Base-by-base conservation (phyloP, 2,797 vertebrate species). In the Paramormyrops hopkinsi region DNA sequence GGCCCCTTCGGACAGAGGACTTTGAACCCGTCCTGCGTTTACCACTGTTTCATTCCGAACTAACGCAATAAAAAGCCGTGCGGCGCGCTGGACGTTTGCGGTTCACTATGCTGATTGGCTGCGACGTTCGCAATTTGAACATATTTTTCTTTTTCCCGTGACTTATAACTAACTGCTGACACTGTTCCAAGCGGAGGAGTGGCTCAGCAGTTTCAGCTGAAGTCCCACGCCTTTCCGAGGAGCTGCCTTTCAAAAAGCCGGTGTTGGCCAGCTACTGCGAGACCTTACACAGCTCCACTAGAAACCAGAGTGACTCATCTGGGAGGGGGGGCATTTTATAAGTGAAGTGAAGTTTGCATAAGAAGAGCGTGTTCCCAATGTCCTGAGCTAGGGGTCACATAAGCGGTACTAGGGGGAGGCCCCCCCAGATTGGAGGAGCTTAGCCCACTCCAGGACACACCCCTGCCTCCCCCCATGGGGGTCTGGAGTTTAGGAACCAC, bases 331-430 rank as follows among this genome's bases (percentile, higher is more conserved):
- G 17, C 53, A 54, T 54, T 73, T 73, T 17, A 73, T 37, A 73
- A 33, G 25, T 33, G 25, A 73, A 73, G 29, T 11, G 19, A n/a
- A 59, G 56, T 7, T 59, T n/a, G 19, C 5, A 33, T 14, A 9
- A 29, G 73, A 11, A 17, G 33, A 76, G 5, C 14, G 1, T 76
- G 73, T 44, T 76, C 12, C 33, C 11, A 19, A 17, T 19, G 73
- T 17, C 37, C 56, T 62, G n/a, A 62, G 56, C 7, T 9, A 29
- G 62, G 41, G 41, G 5, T 17, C 37, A n/a, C 19, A 7, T n/a
- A 25, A n/a, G 82, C 11, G 44, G 25, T 9, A 22, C 8, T 94
- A 98, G 97, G 95, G 96, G 92, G 97, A 98, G 93, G 96, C 94
- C 91, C 89, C 89, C 2, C 95, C 53, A 96, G 97, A 90, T 90